Evolutionary conservation across 2,113 vertebrate species (phyloP).

Genomic region (Seriola dumerili): DNA sequence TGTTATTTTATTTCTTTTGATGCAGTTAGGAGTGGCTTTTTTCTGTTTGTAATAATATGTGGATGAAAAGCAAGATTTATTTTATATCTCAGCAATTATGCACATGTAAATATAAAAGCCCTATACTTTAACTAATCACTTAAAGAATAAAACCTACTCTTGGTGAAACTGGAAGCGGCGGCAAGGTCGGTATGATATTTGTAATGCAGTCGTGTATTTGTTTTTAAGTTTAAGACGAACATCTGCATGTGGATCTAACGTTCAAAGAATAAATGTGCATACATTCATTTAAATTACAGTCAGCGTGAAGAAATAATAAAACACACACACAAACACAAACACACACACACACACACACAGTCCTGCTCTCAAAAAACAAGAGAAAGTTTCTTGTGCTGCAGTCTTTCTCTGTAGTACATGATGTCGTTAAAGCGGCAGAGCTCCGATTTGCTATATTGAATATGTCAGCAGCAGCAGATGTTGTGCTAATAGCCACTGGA

Average conservation of each 20-base stretch:
- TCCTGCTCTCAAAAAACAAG: neutral
- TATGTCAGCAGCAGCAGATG: slow-evolving; percentile 82
- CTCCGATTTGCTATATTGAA: slow-evolving; percentile 73
- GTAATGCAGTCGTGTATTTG: neutral
- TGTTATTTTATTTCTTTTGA: neutral
- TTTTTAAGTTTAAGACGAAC: neutral
- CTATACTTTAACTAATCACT: neutral
- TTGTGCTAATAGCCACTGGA: slow-evolving; percentile 80
- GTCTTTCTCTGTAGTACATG: slow-evolving; percentile 37
- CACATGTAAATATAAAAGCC: neutral
- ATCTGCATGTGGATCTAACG: neutral
- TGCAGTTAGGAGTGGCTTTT: neutral
- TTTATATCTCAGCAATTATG: neutral
- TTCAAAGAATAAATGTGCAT: neutral
- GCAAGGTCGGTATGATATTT: neutral
- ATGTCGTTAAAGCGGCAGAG: slow-evolving; percentile 65
- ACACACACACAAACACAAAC: neutral
- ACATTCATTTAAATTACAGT: neutral
- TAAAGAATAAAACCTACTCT: neutral
- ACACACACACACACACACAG: neutral
- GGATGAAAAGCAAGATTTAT: neutral
- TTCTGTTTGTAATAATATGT: neutral
- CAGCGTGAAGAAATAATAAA: neutral
- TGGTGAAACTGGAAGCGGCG: neutral
- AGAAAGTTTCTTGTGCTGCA: slow-evolving; percentile 24